Evolutionary conservation across 2,113 vertebrate genomes (phyloP).

Genomic region (Kobus ellipsiprymnus): DNA sequence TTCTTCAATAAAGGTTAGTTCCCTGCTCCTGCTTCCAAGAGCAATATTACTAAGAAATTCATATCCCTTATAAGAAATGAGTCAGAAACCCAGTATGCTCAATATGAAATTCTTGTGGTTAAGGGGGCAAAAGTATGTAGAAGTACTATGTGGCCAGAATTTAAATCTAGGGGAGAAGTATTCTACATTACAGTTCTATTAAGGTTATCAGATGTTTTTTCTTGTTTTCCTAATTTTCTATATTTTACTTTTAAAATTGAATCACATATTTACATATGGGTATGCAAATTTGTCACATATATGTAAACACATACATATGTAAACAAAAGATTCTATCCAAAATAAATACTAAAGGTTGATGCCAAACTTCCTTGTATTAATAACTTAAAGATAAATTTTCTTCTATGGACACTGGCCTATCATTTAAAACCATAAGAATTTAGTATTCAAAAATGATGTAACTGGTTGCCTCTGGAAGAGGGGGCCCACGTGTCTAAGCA

Average conservation of each 20-base stretch:
- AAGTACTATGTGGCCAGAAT: background rate
- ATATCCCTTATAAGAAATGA: conserved; percentile 16
- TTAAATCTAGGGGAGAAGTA: background rate
- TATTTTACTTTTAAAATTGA: conserved; percentile 5
- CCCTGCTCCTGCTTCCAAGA: background rate
- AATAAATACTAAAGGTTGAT: conserved; percentile 5
- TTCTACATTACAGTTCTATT: background rate
- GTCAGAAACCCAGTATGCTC: background rate
- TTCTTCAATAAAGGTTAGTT: conserved; percentile 9
- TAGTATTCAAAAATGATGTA: background rate
- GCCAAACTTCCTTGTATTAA: background rate
- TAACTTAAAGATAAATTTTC: background rate
- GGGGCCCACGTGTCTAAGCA: background rate
- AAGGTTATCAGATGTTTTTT: background rate
- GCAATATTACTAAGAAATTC: conserved; percentile 4
- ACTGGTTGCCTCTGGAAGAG: background rate
- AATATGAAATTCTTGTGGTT: conserved; percentile 27
- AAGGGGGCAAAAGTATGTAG: background rate
- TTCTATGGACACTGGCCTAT: background rate
- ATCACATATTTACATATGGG: background rate
- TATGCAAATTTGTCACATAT: background rate
- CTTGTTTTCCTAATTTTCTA: background rate
- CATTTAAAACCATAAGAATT: background rate
- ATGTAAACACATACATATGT: background rate
- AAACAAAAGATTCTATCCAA: background rate